A percentile compares a stretch with the other conserved stretches of the same genome.
phyloP scores from a whole-genome alignment of 2,113 vertebrate genomes.

The Microtus montanus region DNA sequence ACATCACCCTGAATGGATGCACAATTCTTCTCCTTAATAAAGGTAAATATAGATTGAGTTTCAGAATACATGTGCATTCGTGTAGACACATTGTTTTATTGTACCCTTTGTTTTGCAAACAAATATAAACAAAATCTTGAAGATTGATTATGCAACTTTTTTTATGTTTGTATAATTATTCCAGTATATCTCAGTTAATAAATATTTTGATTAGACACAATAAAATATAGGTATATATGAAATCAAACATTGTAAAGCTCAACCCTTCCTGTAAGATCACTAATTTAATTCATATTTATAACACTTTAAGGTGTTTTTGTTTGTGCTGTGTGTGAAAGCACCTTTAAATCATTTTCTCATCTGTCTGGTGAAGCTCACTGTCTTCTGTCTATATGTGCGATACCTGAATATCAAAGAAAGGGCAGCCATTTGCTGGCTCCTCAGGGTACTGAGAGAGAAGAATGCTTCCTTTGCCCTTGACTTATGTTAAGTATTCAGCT shows the following conservation, averaged over 20 bases:
- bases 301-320: not conserved
- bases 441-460: conserved; percentile 44
- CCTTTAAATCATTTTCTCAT: conserved; percentile 41
- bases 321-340: not conserved
- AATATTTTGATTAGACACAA: not conserved
- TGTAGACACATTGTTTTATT: not conserved
- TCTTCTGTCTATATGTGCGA: not conserved
- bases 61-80: conserved; percentile 29
- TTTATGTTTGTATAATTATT: not conserved
- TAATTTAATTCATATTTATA: not conserved
- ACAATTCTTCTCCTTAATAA: not conserved
- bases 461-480: conserved; percentile 83
- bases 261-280: not conserved
- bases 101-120: not conserved
- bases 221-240: not conserved
- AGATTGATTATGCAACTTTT: not conserved
- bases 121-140: not conserved
- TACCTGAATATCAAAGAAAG: conserved; percentile 57
- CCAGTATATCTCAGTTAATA: not conserved
- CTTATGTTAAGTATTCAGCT: conserved; percentile 82
- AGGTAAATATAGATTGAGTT: not conserved
- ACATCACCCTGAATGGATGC: not conserved
- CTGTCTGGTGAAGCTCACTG: conserved; percentile 43
- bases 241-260: not conserved
- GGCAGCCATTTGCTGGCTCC: conserved; percentile 46